Evolutionary conservation across 2,113 vertebrate species (phyloP).

Genomic region (Scatophagus argus): DNA sequence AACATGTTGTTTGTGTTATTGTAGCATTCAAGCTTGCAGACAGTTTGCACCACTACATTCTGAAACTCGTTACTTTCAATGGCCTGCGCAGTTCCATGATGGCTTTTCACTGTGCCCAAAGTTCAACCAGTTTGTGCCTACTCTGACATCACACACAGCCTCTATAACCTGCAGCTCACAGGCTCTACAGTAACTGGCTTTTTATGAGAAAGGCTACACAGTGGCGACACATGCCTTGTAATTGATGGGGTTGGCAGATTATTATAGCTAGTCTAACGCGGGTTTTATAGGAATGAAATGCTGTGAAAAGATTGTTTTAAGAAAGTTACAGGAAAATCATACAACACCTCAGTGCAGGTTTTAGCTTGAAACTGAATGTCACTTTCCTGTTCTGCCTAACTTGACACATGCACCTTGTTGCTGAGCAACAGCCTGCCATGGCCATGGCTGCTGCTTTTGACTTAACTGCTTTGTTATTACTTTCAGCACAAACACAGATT

Average conservation of each 20-base stretch:
- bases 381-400: background rate
- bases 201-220: background rate
- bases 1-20: no score
- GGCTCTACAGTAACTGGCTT: background rate
- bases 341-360: rapidly evolving
- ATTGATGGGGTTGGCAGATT: no score
- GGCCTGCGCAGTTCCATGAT: no score
- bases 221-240: no score
- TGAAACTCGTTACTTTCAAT: no score
- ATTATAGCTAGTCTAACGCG: background rate
- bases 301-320: background rate
- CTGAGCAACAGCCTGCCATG: conserved; percentile 24
- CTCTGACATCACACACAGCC: no score
- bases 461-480: background rate
- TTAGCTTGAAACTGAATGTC: conserved; percentile 30
- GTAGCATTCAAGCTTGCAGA: no score
- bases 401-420: background rate
- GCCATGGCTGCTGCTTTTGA: background rate
- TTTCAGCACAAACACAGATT: background rate
- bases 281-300: background rate
- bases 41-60: no score
- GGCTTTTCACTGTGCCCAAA: no score
- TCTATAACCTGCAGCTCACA: no score
- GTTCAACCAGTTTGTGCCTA: no score
- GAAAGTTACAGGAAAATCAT: background rate